Percentiles rank a stretch among this genome's conserved stretches.
phyloP scores from a whole-genome alignment of 1,140 invertebrate genomes.

The Meloidogyne hapla region DNA sequence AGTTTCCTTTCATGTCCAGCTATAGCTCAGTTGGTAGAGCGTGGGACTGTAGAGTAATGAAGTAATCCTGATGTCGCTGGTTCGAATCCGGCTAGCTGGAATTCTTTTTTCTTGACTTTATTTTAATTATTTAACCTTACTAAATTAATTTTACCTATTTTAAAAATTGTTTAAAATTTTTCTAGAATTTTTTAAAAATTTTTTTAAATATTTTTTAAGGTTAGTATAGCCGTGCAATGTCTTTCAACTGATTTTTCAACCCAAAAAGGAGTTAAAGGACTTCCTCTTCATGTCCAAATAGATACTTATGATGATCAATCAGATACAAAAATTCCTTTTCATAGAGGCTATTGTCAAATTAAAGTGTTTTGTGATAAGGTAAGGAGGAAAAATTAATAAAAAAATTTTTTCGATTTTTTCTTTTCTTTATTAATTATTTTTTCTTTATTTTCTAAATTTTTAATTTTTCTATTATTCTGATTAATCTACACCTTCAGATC shows the following conservation, averaged over 20 bases:
- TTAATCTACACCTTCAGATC: no score
- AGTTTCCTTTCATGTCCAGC: constrained; percentile 12
- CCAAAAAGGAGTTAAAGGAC: constrained; percentile 98
- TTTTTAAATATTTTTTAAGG: no score
- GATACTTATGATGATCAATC: constrained; percentile 95
- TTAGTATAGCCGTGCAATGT: constrained; percentile 96
- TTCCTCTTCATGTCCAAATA: constrained; percentile 94
- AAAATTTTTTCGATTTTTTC: neutral
- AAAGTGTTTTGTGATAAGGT: constrained; percentile 99
- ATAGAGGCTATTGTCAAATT: constrained; percentile 96
- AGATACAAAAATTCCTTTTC: constrained; percentile 76
- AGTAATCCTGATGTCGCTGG: constrained; percentile 23
- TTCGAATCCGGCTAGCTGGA: constrained; percentile 29
- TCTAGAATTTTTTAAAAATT: no score
- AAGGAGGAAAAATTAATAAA: constrained; percentile 53
- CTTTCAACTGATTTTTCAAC: constrained; percentile 98
- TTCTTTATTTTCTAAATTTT: no score
- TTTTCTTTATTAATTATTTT: no score
- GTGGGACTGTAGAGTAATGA: neutral
- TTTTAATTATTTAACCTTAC: neutral
- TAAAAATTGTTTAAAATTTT: constrained; percentile 7
- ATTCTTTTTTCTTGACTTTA: neutral
- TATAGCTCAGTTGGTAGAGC: constrained; percentile 5
- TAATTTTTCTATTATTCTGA: no score
- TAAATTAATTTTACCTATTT: neutral